Percentiles rank a stretch among this genome's conserved stretches.
Evolutionary conservation across 2,888 invertebrate species (phyloP).

Genomic region (Tetramorium bicarinatum): DNA sequence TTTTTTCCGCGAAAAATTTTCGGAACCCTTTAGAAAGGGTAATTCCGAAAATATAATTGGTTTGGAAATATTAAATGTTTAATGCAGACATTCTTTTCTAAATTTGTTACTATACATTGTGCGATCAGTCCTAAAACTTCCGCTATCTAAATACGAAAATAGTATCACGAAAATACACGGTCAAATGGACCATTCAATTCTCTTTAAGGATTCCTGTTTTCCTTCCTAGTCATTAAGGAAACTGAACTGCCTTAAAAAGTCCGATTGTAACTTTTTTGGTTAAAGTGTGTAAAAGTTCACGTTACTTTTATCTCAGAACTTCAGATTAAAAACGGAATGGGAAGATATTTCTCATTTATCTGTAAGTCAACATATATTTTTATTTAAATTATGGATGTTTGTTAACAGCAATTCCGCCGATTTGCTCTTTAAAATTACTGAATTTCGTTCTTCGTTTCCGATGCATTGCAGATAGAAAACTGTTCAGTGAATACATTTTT

Average conservation of each 20-base stretch:
- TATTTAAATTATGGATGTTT: slow-evolving; percentile 15
- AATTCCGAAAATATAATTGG: neutral
- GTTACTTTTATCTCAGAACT: neutral
- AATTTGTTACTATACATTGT: neutral
- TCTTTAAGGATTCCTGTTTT: slow-evolving; percentile 10
- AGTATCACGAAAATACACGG: neutral
- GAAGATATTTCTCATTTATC: neutral
- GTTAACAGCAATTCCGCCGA: neutral
- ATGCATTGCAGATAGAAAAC: neutral
- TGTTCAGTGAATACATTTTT: neutral
- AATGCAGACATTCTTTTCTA: neutral
- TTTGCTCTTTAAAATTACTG: neutral
- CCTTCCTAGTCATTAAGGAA: slow-evolving; percentile 7
- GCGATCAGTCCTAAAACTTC: neutral
- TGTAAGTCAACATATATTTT: neutral
- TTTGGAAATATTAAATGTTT: neutral
- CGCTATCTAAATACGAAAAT: neutral
- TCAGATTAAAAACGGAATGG: slow-evolving; percentile 6
- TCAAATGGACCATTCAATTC: slow-evolving; percentile 5
- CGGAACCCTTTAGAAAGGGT: too few species aligned
- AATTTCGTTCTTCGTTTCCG: neutral
- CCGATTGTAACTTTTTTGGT: slow-evolving; percentile 27
- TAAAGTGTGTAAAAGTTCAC: slow-evolving; percentile 22
- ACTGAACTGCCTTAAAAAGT: slow-evolving; percentile 3
- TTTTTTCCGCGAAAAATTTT: neutral